Conservation (phyloP, 2,113 vertebrate genomes). For the Rousettus leschenaultii region DNA sequence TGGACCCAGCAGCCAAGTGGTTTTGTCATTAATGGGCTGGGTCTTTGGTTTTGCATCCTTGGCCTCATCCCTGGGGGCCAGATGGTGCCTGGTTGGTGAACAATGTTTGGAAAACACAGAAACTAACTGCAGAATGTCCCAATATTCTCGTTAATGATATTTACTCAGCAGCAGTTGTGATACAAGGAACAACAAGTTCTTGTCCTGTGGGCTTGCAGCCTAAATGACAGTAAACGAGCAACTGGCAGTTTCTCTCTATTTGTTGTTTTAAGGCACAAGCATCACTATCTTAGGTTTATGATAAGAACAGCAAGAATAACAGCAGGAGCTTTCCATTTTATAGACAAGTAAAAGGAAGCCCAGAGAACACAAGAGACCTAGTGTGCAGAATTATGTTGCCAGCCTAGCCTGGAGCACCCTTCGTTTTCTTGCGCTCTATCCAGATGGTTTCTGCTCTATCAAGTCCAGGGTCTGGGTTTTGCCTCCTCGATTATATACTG, state of each 20-base stretch:
- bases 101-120: neutral
- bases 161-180: conserved; percentile 6
- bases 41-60: neutral
- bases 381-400: neutral
- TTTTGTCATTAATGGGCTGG: neutral
- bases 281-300: neutral
- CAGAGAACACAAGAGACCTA: neutral
- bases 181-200: conserved; percentile 47
- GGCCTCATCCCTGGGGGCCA: neutral
- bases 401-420: neutral
- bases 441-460: neutral
- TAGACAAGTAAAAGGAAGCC: neutral
- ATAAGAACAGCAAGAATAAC: neutral
- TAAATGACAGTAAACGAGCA: conserved; percentile 38
- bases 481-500: neutral
- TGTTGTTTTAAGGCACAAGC: neutral
- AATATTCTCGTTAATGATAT: conserved; percentile 33
- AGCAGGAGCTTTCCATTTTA: conserved; percentile 1
- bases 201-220: conserved; percentile 9
- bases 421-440: neutral
- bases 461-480: neutral
- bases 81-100: neutral
- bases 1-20: neutral
- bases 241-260: neutral
- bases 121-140: neutral